Evolutionary conservation across 2,113 vertebrate genomes (phyloP), one percentile per base, ranked within the genome.

Genomic region (Pycnonotus jocosus): DNA sequence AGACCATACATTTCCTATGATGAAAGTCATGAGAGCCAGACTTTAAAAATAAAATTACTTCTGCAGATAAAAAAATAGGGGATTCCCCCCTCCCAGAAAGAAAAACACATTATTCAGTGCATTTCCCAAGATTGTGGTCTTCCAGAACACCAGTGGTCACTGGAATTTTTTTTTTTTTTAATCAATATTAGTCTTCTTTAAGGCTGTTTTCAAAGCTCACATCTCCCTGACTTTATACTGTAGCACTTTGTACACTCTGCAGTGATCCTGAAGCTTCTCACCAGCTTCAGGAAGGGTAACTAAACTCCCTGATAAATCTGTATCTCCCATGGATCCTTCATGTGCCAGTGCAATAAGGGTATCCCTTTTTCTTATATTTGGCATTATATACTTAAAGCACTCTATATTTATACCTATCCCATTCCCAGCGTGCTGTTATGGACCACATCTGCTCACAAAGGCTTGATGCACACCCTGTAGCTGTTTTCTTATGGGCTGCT

Each of bases 401-500:
- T 81, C 40, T 8, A 4, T 71, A 66, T 82, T 74, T 85, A 10
- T 47, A 16, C 21, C 6, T 12, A 12, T 35, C 35, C 54, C n/a
- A 33, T 60, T 68, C 38, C 35, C 37, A 60, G 27, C 20, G 21
- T 1, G 28, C 47, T 65, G 45, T 77, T 90, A 54, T 10, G 28
- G 80, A 30, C 44, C 45, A n/a, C 37, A 27, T 38, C 40, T 7
- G 27, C 15, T 66, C 82, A 50, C 51, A 48, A 66, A 86, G 72
- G 56, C 65, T 40, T 44, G 47, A 73, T 84, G 44, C 47, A 60
- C 69, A 87, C 73, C 76, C 70, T 69, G 44, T 31, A 72, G 57
- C 56, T 79, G 77, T 70, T 95, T 56, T 10, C 76, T 83, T 86
- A 81, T 10, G 62, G 64, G 61, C 51, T 91, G 58, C 65, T 88